Conservation (phyloP, 2,797 vertebrate species). For the Chelon labrosus region DNA sequence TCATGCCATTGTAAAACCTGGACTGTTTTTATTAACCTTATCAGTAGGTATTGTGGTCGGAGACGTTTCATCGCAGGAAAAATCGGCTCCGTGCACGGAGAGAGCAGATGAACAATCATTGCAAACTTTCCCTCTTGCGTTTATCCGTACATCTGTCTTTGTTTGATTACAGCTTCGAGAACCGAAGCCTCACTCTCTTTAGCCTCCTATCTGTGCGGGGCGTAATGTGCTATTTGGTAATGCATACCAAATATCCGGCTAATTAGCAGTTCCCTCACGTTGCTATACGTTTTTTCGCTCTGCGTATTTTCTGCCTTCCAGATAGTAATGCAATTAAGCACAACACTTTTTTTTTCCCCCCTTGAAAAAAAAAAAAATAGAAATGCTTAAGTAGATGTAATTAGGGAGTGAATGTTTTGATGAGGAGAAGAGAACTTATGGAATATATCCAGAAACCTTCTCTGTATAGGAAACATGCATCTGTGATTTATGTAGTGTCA, state of each 20-base stretch:
- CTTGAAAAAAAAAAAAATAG: constrained; percentile 75
- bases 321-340: constrained; percentile 89
- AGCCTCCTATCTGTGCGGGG: constrained; percentile 71
- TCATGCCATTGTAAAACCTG: constrained; percentile 59
- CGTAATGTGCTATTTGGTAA: constrained; percentile 76
- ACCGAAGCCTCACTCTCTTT: constrained; percentile 64
- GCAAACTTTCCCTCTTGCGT: constrained; percentile 71
- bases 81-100: constrained; percentile 23
- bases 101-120: constrained; percentile 59
- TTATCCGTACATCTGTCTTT: constrained; percentile 76
- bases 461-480: constrained; percentile 38
- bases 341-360: constrained; percentile 70
- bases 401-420: constrained; percentile 81
- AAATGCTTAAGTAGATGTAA: constrained; percentile 86
- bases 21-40: constrained; percentile 75
- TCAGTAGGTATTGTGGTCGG: constrained; percentile 67
- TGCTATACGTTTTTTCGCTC: constrained; percentile 84
- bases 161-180: constrained; percentile 78
- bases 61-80: constrained; percentile 33
- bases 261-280: constrained; percentile 85
- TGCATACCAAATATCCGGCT: constrained; percentile 82
- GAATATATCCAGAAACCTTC: constrained; percentile 71
- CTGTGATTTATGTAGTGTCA: constrained; percentile 31
- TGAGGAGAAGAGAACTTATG: constrained; percentile 76
- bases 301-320: constrained; percentile 85